A percentile compares a stretch with the other conserved stretches of the same genome.
Evolutionary conservation across 2,888 invertebrate species (phyloP).

Genomic region (Andrena haemorrhoa): DNA sequence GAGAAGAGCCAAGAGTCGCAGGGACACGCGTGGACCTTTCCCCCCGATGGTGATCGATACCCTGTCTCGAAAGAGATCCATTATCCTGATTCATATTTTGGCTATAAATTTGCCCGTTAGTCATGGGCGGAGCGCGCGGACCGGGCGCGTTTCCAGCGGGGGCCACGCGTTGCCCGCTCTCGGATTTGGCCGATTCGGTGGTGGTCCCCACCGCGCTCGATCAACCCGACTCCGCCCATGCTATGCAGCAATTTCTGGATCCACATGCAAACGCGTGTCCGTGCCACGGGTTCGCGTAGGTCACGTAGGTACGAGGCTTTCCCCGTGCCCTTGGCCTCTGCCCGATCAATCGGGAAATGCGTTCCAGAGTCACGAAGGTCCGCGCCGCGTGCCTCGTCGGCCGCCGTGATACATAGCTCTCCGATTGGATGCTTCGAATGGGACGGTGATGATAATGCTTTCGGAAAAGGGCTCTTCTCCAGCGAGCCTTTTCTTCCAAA

Average conservation of each 20-base stretch:
- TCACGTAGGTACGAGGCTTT: slow-evolving; percentile 17
- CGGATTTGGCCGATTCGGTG: slow-evolving; percentile 23
- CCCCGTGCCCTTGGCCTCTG: slow-evolving; percentile 14
- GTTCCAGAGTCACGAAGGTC: too few relatives aligned
- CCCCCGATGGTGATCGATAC: background rate
- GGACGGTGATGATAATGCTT: too few relatives aligned
- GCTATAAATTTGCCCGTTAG: slow-evolving; percentile 6
- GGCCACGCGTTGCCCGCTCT: slow-evolving; percentile 25
- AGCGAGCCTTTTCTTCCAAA: too few relatives aligned
- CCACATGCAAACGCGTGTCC: slow-evolving; percentile 12
- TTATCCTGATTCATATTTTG: background rate
- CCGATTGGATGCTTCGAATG: too few relatives aligned
- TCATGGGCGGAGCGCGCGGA: slow-evolving; percentile 37
- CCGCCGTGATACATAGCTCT: too few relatives aligned
- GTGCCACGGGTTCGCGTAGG: slow-evolving; percentile 15
- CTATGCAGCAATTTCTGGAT: slow-evolving; percentile 37
- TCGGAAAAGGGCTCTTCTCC: too few relatives aligned
- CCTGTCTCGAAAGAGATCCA: background rate
- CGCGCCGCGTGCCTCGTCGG: too few relatives aligned
- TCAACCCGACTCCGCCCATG: slow-evolving; percentile 42
- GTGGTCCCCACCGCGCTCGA: slow-evolving; percentile 32
- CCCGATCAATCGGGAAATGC: slow-evolving; percentile 12
- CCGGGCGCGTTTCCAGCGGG: slow-evolving; percentile 20
- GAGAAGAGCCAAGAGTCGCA: background rate
- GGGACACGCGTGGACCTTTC: background rate